A percentile compares a stretch with the other conserved stretches of the same genome.
Evolutionary conservation across 92 coral and sea anemone species (phyloP).

Genomic region (Epizoanthus illoricatus): DNA sequence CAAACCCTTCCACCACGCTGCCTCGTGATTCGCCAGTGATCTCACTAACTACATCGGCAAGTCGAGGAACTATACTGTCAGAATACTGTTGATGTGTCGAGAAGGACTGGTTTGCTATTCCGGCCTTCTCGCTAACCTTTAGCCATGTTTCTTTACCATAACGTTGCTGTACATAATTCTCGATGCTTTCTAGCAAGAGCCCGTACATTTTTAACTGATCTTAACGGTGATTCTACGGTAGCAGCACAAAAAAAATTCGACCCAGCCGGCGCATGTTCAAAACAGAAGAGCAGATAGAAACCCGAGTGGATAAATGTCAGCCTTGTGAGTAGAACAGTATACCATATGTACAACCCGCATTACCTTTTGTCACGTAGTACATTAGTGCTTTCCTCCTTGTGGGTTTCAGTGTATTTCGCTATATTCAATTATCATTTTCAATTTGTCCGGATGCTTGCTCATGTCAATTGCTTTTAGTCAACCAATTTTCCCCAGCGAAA

Average conservation of each 20-base stretch:
- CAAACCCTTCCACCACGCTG: constrained; percentile 58
- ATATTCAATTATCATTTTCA: background rate
- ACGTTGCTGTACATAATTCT: constrained; percentile 50
- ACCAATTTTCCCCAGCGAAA: background rate
- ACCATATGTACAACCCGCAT: background rate
- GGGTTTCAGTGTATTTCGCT: background rate
- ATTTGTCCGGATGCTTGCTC: background rate
- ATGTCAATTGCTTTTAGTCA: background rate
- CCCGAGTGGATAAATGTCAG: background rate
- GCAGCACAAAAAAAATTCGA: background rate
- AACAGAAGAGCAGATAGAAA: no score
- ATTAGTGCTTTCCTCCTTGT: background rate
- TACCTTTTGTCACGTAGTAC: background rate
- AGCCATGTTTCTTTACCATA: constrained; percentile 72
- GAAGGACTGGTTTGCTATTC: constrained; percentile 53
- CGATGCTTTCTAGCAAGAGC: constrained; percentile 65
- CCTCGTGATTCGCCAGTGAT: constrained; percentile 58
- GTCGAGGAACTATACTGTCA: constrained; percentile 56
- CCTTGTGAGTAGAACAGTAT: background rate
- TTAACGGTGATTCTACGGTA: background rate
- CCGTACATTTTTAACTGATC: constrained; percentile 56
- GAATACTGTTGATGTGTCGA: constrained; percentile 65
- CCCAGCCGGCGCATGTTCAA: background rate
- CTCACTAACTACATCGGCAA: constrained; percentile 52
- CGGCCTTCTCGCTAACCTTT: constrained; percentile 66